Evolutionary conservation across 2,797 vertebrate genomes (phyloP).

Genomic region (Lutjanus campechanus): DNA sequence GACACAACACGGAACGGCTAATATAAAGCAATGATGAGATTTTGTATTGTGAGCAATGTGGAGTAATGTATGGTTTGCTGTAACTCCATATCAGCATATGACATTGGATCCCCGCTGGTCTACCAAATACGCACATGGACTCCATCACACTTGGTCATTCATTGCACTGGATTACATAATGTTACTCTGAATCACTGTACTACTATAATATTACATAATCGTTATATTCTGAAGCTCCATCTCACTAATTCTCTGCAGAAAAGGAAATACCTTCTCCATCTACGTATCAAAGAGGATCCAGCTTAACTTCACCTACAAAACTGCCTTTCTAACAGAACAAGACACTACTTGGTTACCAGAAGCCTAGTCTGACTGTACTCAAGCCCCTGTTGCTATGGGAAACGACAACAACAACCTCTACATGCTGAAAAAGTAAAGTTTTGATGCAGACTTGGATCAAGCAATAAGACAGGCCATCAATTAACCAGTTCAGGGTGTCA

Average conservation of each 20-base stretch:
- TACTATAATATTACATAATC: slow-evolving; percentile 1
- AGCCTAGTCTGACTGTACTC: background rate
- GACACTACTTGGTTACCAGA: background rate
- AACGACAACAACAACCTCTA: no score
- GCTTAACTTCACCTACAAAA: background rate
- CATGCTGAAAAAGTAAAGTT: no score
- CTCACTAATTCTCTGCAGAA: background rate
- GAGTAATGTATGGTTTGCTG: background rate
- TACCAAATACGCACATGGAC: background rate
- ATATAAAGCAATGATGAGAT: background rate
- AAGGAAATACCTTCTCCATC: background rate
- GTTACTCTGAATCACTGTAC: background rate
- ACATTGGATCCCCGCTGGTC: background rate
- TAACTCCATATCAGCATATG: background rate
- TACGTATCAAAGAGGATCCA: background rate
- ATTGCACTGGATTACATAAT: background rate
- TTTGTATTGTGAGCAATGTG: background rate
- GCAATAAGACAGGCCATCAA: no score
- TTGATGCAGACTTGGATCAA: no score
- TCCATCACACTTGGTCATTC: background rate
- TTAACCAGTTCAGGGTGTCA: no score
- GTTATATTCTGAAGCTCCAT: background rate
- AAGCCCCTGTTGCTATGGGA: no score
- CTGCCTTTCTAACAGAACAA: background rate
- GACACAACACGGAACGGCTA: background rate